Evolutionary conservation across 2,888 invertebrate genomes (phyloP), one percentile per base, ranked within the genome.

Genomic region (Pollenia labialis): DNA sequence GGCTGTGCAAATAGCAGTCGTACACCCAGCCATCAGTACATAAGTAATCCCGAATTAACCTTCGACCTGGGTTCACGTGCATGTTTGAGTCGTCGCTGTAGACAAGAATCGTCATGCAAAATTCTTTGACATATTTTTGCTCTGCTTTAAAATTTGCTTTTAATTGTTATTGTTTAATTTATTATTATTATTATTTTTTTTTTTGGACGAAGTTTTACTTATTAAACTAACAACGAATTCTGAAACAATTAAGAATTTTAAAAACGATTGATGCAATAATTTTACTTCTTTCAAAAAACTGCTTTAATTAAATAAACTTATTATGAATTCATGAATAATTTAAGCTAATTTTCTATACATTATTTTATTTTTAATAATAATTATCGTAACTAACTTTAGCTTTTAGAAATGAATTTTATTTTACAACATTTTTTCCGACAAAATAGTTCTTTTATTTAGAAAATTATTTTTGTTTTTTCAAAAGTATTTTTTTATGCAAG

Each of bases 31-130:
- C 89, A 89, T 76, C 89, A 89, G 77, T 90, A 89, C 44, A 88
- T 90, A 18, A 89, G 89, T 75, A 89, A 89, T 83, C 89, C 88
- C 23, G 90, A 90, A 71, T 89, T 90, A 72, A 87, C 88, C 18
- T 90, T 88, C 75, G 90, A 89, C 62, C 87, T 89, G 16, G 88
- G 88, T 8, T 89, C 90, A 62, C 89, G 89, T 66, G 88, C 88
- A 40, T 89, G 90, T 52, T 87, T 90, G 62, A 88, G 88, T 81
- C 88, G 89, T 44, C 89, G 89, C 52, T 90, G 88, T 54, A 81
- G 90, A 56, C 88, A 89, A 54, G 89, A 90, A 14, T 85, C 88
- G 14, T 56, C 68, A 12, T 90, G 90, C 77, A 71, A 72, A 7
- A 68, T 90, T 72, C 89, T 90, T 54, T 90, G 88, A 90, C 14